These are phyloP conservation scores for Channa maculata DNA, from an alignment of 2,113 vertebrate species.

Conservation along the genomic window DNA sequence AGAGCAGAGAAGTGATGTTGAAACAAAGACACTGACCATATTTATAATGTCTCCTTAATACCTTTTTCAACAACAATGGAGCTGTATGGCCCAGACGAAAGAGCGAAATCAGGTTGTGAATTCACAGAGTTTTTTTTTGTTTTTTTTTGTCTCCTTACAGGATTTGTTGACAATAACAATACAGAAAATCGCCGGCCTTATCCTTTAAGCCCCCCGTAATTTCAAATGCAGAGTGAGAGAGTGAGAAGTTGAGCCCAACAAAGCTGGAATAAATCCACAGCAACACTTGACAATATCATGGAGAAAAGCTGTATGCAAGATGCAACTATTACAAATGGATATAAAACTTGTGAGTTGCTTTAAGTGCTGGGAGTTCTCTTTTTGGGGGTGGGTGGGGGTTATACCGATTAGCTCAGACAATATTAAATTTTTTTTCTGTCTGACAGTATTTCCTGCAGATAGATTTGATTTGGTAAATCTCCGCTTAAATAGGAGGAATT, in stretches of 20 bases:
- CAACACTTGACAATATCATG: conserved; percentile 5
- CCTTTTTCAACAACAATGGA: no score
- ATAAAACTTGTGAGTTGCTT: neutral
- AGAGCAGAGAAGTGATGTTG: no score
- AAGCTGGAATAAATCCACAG: neutral
- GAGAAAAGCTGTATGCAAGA: neutral
- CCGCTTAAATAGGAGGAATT: conserved; percentile 41
- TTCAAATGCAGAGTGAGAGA: neutral
- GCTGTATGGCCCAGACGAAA: no score
- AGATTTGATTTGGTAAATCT: conserved; percentile 59
- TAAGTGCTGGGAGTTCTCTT: no score
- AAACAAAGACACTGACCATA: no score
- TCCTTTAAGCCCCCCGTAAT: neutral
- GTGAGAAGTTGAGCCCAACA: neutral
- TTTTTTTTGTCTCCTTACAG: no score
- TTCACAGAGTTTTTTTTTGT: no score
- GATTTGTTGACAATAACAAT: no score
- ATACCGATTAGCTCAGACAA: conserved; percentile 22
- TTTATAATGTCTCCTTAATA: no score
- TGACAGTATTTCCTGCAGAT: conserved; percentile 16
- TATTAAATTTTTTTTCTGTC: conserved; percentile 28
- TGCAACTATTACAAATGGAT: neutral
- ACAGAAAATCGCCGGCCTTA: no score
- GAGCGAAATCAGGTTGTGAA: no score
- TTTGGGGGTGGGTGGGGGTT: no score